A percentile compares a stretch with the other conserved stretches of the same genome.
Evolutionary conservation across 2,113 vertebrate species (phyloP).

Genomic region (Notechis scutatus): DNA sequence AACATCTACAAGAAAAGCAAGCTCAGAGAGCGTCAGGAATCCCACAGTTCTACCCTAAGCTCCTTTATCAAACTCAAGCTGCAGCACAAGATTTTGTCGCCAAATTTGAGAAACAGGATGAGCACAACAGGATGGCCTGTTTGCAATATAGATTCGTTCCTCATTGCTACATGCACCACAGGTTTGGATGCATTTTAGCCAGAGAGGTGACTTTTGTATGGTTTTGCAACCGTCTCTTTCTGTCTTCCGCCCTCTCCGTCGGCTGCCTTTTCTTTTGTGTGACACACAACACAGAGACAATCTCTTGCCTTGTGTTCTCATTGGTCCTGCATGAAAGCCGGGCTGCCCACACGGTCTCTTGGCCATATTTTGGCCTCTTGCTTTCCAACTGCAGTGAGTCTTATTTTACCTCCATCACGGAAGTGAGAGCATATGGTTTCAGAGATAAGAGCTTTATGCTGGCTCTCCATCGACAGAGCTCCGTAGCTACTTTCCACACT

Average conservation of each 20-base stretch:
- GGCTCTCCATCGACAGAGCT: background rate
- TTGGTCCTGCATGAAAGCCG: background rate
- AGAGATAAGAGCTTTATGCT: constrained; percentile 16
- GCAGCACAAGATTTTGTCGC: background rate
- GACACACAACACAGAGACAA: background rate
- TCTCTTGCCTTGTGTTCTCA: background rate
- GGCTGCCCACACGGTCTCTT: background rate
- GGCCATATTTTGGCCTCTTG: background rate
- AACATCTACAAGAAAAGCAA: background rate
- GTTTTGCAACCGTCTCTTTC: background rate
- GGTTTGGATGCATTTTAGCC: too few species aligned
- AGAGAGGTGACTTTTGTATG: background rate
- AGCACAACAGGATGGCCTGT: background rate
- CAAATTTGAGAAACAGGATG: background rate
- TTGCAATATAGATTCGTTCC: background rate
- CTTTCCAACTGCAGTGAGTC: background rate
- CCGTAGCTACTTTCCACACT: background rate
- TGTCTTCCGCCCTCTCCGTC: background rate
- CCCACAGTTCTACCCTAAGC: background rate
- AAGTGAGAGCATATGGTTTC: constrained; percentile 12
- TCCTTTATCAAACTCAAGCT: background rate
- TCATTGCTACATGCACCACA: background rate
- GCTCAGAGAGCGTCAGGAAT: background rate
- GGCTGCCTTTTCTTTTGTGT: background rate
- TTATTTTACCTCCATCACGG: constrained; percentile 22